Percentiles rank a stretch among this genome's conserved stretches.
These are phyloP conservation scores for Ostrea denselamellosa DNA, from an alignment of 1,140 invertebrate species.

Conservation along the genomic window DNA sequence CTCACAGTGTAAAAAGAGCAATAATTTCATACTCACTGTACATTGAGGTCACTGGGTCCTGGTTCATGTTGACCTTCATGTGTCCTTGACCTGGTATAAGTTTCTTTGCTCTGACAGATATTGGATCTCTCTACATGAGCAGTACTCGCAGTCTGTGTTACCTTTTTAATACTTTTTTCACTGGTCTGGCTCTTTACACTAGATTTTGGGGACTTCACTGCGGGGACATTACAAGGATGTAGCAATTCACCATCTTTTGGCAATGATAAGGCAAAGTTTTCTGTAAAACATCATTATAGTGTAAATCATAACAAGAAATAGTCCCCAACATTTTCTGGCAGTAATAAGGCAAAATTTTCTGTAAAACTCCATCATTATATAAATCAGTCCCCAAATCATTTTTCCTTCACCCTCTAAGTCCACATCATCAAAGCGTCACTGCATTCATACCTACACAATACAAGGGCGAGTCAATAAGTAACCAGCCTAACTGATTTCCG, in stretches of 20 bases:
- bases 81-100: neutral
- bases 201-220: neutral
- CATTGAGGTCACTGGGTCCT: neutral
- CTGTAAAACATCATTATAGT: constrained; percentile 19
- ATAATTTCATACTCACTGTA: neutral
- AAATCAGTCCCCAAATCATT: too few relatives aligned
- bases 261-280: constrained; percentile 51
- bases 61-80: neutral
- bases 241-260: constrained; percentile 50
- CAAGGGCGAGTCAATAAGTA: too few relatives aligned
- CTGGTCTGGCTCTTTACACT: neutral
- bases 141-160: neutral
- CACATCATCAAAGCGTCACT: too few relatives aligned
- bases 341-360: too few relatives aligned
- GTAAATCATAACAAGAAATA: neutral
- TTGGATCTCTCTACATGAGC: neutral
- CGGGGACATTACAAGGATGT: constrained; percentile 33
- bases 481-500: too few relatives aligned
- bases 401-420: too few relatives aligned
- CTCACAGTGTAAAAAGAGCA: too few relatives aligned
- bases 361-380: too few relatives aligned
- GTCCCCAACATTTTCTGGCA: too few relatives aligned
- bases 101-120: too few relatives aligned
- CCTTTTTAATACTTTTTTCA: neutral
- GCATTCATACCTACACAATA: too few relatives aligned